Conservation (phyloP, 2,888 invertebrate genomes). For the Chymomyza fuscimana region DNA sequence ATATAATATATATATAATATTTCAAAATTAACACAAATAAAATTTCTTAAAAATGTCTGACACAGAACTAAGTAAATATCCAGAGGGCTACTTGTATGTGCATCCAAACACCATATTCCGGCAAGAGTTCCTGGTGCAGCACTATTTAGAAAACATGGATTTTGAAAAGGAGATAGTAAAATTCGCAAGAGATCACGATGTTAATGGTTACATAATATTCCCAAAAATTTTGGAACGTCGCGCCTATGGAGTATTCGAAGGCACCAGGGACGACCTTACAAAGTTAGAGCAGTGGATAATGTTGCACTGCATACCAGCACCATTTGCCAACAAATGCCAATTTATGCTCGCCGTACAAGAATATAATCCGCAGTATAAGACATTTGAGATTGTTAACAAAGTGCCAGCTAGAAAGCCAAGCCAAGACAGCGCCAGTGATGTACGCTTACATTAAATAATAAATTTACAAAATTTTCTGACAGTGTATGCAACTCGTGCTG, state of each 20-base stretch:
- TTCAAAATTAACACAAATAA: neutral
- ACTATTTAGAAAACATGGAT: neutral
- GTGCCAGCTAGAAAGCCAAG: neutral
- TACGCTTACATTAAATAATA: neutral
- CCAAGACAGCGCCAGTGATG: neutral
- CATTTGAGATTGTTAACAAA: neutral
- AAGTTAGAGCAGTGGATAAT: constrained; percentile 19
- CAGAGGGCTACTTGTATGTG: neutral
- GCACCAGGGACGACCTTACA: constrained; percentile 1
- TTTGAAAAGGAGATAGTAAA: neutral
- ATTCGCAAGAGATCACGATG: neutral
- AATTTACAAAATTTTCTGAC: constrained; percentile 29
- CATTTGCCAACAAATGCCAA: neutral
- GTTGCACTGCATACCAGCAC: neutral
- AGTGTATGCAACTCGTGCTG: constrained; percentile 65
- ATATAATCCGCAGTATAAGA: neutral
- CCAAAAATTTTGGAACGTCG: neutral
- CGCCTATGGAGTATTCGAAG: constrained; percentile 17
- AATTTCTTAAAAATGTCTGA: neutral
- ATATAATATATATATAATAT: neutral
- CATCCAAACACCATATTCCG: neutral
- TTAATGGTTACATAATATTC: constrained; percentile 15
- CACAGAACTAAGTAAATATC: neutral
- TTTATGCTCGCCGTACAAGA: neutral
- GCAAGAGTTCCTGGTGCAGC: neutral